phyloP scores from a whole-genome alignment of 1,140 invertebrate genomes.

The Scaptomyza montana region DNA sequence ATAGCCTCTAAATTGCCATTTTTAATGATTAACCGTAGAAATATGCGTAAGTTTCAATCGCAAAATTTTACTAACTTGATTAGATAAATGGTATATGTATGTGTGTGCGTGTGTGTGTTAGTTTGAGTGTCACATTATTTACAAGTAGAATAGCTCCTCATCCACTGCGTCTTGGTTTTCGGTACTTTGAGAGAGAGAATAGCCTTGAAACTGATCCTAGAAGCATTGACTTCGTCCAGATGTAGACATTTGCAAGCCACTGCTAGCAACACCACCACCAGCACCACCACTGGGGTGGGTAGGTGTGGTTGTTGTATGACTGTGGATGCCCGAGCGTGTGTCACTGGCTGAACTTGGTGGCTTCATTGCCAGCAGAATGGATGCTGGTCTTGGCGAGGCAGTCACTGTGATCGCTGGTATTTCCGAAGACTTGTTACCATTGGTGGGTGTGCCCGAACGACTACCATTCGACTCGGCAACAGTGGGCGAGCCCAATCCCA shows the following conservation, averaged over 20 bases:
- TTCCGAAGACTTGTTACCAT: slow-evolving; percentile 48
- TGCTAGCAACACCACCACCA: not conserved
- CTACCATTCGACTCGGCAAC: slow-evolving; percentile 27
- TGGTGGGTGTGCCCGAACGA: slow-evolving; percentile 51
- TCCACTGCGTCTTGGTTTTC: not conserved
- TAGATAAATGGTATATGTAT: slow-evolving; percentile 25
- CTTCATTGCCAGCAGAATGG: slow-evolving; percentile 32
- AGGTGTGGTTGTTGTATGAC: slow-evolving; percentile 23
- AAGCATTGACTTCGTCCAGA: slow-evolving; percentile 61
- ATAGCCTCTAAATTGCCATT: slow-evolving; percentile 49
- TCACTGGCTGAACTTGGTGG: slow-evolving; percentile 17
- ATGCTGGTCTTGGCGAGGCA: slow-evolving; percentile 43
- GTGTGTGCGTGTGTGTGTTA: slow-evolving; percentile 6
- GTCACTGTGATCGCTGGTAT: slow-evolving; percentile 69
- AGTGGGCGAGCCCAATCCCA: slow-evolving; percentile 40
- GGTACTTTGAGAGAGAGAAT: slow-evolving; percentile 3
- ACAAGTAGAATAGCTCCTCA: slow-evolving; percentile 52
- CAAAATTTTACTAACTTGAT: slow-evolving; percentile 34
- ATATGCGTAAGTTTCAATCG: slow-evolving; percentile 37
- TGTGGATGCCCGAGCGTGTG: not conserved
- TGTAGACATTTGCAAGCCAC: slow-evolving; percentile 35
- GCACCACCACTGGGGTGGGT: not conserved
- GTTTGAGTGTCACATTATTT: slow-evolving; percentile 43
- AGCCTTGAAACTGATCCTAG: slow-evolving; percentile 39
- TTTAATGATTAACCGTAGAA: slow-evolving; percentile 41